Conservation (phyloP, 2,113 vertebrate species). For the Thermophis baileyi region DNA sequence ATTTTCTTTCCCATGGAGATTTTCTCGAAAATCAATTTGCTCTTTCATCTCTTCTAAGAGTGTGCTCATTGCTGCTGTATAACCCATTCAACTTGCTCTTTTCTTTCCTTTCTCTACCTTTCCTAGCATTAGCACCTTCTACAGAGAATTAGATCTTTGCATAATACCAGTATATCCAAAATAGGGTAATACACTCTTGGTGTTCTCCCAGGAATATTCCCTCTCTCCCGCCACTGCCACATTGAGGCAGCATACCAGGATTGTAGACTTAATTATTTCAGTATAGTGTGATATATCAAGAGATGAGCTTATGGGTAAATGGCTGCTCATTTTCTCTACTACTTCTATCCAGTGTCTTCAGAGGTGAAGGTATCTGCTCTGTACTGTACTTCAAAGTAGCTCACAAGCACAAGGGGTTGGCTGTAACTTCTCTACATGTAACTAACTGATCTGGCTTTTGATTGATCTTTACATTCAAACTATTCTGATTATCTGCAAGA, state of each 20-base stretch:
- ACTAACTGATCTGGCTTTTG: background rate
- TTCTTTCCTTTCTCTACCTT: too few species aligned
- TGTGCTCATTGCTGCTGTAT: too few species aligned
- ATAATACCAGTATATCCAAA: too few species aligned
- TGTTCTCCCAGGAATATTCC: background rate
- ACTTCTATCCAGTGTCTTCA: background rate
- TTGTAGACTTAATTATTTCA: background rate
- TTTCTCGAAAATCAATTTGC: background rate
- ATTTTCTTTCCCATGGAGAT: background rate
- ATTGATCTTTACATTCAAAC: background rate
- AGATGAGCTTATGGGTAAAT: background rate
- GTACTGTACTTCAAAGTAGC: background rate
- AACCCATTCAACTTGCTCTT: too few species aligned
- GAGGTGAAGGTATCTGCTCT: background rate
- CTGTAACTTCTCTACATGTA: background rate
- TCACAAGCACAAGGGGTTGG: background rate
- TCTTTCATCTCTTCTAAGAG: background rate
- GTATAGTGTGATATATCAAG: background rate
- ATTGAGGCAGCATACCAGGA: background rate
- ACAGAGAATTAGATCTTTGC: too few species aligned
- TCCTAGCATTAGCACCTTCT: too few species aligned
- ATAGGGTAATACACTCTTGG: background rate
- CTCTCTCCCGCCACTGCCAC: background rate
- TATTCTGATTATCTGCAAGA: background rate
- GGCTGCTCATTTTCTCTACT: background rate